Conservation (phyloP, 1,140 invertebrate genomes). For the Mizuhopecten yessoensis region DNA sequence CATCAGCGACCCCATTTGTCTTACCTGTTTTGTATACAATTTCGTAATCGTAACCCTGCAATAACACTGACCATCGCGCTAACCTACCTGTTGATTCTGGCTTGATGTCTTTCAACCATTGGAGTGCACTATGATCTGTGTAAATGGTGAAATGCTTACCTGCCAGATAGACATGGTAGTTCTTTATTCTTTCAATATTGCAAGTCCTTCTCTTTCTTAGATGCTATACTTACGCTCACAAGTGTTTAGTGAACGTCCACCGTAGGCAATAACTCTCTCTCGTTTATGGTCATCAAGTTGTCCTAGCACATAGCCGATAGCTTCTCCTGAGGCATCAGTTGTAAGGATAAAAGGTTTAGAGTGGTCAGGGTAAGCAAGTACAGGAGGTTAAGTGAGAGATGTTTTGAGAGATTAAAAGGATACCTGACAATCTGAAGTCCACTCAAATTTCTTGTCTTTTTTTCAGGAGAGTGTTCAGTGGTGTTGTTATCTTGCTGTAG, state of each 20-base stretch:
- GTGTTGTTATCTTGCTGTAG: conserved; percentile 48
- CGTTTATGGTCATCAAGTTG: too few species aligned
- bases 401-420: conserved; percentile 58
- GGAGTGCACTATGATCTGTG: conserved; percentile 60
- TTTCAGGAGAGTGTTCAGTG: conserved; percentile 46
- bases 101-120: conserved; percentile 57
- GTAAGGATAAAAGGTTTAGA: conserved; percentile 56
- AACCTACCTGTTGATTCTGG: conserved; percentile 41
- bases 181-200: too few species aligned
- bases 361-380: conserved; percentile 58
- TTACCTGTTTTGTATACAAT: conserved; percentile 40
- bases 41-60: conserved; percentile 53
- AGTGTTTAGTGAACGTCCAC: conserved; percentile 40
- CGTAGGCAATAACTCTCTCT: conserved; percentile 53
- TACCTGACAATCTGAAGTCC: conserved; percentile 54
- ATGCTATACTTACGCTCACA: conserved; percentile 50
- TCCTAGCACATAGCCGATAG: conserved; percentile 54
- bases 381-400: conserved; percentile 49
- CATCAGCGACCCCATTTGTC: not conserved
- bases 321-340: conserved; percentile 59
- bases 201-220: conserved; percentile 58
- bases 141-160: conserved; percentile 50
- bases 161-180: conserved; percentile 55
- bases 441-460: conserved; percentile 59
- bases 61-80: too few species aligned